Evolutionary conservation across 2,113 vertebrate genomes (phyloP).

Genomic region (Passer montanus): DNA sequence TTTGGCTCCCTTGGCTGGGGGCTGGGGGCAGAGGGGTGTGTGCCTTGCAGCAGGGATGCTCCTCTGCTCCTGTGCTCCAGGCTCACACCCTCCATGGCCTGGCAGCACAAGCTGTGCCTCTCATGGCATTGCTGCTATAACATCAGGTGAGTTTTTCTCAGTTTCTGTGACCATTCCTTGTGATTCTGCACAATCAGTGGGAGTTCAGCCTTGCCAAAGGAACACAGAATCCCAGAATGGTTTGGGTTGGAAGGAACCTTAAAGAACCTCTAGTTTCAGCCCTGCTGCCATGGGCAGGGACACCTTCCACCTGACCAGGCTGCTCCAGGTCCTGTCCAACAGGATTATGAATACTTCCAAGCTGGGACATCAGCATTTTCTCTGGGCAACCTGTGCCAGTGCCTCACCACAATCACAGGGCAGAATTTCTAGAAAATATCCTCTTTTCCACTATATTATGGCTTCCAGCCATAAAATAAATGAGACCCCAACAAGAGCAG

Average conservation of each 20-base stretch:
- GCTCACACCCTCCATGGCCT: too few relatives aligned
- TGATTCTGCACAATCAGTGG: background rate
- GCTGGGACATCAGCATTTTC: background rate
- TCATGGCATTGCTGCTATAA: background rate
- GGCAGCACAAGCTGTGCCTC: background rate
- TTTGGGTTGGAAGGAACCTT: background rate
- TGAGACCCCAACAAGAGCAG: background rate
- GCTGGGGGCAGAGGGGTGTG: background rate
- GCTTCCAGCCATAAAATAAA: background rate
- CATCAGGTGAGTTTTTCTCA: background rate
- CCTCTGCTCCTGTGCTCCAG: background rate
- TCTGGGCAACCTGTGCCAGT: background rate
- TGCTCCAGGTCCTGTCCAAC: background rate
- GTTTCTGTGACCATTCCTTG: background rate
- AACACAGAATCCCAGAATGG: background rate
- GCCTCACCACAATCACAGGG: background rate
- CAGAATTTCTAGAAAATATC: background rate
- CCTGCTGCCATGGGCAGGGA: background rate
- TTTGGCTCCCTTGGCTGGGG: background rate
- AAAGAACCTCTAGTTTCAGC: background rate
- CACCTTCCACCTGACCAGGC: background rate
- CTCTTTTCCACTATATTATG: background rate
- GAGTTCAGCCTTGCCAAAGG: background rate
- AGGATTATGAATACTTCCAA: background rate
- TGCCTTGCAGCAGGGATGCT: background rate